A percentile compares a stretch with the other conserved stretches of the same genome.
Conservation (phyloP, 1,140 invertebrate species). For the Homalodisca vitripennis region DNA sequence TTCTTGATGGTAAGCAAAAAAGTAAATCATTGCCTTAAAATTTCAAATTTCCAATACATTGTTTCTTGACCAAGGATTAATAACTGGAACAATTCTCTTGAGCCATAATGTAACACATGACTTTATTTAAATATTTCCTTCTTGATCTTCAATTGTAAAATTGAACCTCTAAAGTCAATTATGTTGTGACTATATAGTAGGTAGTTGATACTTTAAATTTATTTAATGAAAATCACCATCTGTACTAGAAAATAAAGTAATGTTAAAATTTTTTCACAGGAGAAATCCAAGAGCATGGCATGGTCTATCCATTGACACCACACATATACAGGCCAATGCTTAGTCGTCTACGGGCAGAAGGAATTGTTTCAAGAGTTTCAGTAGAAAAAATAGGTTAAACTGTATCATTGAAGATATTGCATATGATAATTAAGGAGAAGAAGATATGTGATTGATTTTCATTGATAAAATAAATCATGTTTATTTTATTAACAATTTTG, state of each 20-base stretch:
- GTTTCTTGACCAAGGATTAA: too few relatives aligned
- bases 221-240: background rate
- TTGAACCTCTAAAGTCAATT: background rate
- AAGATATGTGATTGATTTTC: too few relatives aligned
- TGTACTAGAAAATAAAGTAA: background rate
- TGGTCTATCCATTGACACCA: constrained; percentile 82
- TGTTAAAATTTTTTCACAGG: constrained; percentile 54
- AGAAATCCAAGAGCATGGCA: constrained; percentile 94
- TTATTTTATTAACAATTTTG: too few relatives aligned
- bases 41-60: too few relatives aligned
- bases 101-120: too few relatives aligned
- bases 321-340: constrained; percentile 92
- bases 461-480: too few relatives aligned
- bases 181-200: background rate
- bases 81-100: too few relatives aligned
- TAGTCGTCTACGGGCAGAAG: constrained; percentile 78
- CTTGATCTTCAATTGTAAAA: background rate
- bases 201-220: background rate
- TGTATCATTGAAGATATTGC: background rate
- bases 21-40: too few relatives aligned
- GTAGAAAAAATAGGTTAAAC: constrained; percentile 22
- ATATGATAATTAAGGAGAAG: background rate
- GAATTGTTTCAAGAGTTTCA: constrained; percentile 56
- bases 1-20: constrained; percentile 80
- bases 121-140: too few relatives aligned